Evolutionary conservation across 2,797 vertebrate species (phyloP), one percentile per base, ranked within the genome.

Genomic region (Ctenopoma multispine): DNA sequence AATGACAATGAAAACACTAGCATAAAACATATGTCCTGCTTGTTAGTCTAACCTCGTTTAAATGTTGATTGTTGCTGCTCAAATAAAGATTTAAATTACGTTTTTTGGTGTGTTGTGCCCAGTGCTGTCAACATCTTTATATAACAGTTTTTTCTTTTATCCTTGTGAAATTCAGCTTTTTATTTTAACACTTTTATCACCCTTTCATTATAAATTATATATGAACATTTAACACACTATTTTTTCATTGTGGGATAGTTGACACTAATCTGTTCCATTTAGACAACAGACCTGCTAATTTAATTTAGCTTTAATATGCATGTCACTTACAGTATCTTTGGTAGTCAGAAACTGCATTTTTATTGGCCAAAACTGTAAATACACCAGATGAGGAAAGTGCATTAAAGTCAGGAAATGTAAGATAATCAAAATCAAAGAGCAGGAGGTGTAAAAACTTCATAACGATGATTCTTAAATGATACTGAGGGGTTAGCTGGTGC

Each of bases 381-480:
- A 31, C 4, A 27, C 41, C 15, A 3, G 36, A 50, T 29, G 7
- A 40, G 2, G 43, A 79, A 70, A 64, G 11, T 36, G 9, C 15
- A 62, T 63, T 80, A 55, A 80, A 67, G 50, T 57, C 38, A 49
- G 57, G 54, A 76, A 66, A 73, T 72, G 63, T 76, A 63, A 64
- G 20, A 3, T n/a, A 17, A 41, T 27, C 20, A 27, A 68, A 63
- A 63, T 55, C 5, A 69, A 73, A 54, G 11, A 27, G 12, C 20
- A 43, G 31, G 31, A 8, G n/a, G 55, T 61, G 46, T 63, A 46
- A 61, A 75, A 79, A 72, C 43, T 48, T 75, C 12, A 57, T 63
- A 79, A 49, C 58, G 72, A 4, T 61, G 55, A 51, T 27, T 57
- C 17, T 61, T 72, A 43, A 75, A 50, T 60, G 48, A 78, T 55